Evolutionary conservation across 2,797 vertebrate genomes (phyloP).

Genomic region (Trachops cirrhosus): DNA sequence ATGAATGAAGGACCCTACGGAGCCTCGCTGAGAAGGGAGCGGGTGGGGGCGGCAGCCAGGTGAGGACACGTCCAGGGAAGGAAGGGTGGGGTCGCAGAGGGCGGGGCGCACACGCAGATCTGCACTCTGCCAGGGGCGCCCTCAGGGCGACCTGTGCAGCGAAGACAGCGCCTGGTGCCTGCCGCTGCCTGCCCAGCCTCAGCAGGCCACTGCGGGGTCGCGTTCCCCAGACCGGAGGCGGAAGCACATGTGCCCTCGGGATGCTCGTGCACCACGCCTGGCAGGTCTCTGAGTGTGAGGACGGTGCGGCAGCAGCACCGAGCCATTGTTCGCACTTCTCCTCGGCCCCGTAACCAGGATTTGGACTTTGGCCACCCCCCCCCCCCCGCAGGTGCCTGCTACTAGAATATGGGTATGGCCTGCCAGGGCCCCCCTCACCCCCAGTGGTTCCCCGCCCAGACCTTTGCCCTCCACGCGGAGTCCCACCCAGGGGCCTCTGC

Average conservation of each 20-base stretch:
- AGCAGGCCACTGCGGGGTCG: background rate
- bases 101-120: background rate
- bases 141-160: background rate
- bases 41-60: background rate
- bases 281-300: background rate
- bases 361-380: background rate
- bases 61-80: background rate
- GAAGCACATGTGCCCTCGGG: background rate
- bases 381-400: background rate
- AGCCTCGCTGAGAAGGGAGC: no score
- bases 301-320: fast-evolving
- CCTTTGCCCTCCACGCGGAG: fast-evolving
- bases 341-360: background rate
- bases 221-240: background rate
- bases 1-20: background rate
- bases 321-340: background rate
- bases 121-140: no score
- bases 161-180: background rate
- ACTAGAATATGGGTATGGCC: no score
- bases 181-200: background rate
- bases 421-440: background rate
- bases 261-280: no score
- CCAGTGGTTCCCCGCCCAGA: background rate
- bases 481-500: background rate
- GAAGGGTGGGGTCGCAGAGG: fast-evolving